Percentiles rank a stretch among this genome's conserved stretches.
These are phyloP conservation scores for Brachyrhaphis roseni DNA, from an alignment of 2,797 vertebrate genomes.

Conservation along the genomic window DNA sequence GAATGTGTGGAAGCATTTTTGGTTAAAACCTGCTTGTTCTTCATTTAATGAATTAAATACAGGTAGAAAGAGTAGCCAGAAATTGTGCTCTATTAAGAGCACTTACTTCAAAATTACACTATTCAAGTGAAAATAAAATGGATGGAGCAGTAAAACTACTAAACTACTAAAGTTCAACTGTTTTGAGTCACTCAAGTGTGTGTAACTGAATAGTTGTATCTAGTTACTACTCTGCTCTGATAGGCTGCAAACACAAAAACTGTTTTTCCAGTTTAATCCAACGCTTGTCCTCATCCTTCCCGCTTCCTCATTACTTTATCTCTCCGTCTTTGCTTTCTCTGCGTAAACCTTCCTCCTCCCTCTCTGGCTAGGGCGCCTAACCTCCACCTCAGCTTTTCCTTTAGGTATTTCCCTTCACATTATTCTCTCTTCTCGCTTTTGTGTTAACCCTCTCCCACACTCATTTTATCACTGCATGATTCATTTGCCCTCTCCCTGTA, in stretches of 20 bases:
- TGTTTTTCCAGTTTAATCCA: constrained; percentile 75
- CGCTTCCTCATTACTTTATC: constrained; percentile 69
- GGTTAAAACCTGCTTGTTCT: not conserved
- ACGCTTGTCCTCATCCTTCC: constrained; percentile 73
- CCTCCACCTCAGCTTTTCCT: constrained; percentile 75
- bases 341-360: constrained; percentile 43
- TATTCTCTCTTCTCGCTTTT: constrained; percentile 59
- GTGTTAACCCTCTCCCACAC: constrained; percentile 76
- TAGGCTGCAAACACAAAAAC: not conserved
- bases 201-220: not conserved
- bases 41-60: not conserved
- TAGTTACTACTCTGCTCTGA: not conserved
- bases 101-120: not conserved
- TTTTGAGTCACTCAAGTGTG: not conserved
- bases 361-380: constrained; percentile 51
- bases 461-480: constrained; percentile 66
- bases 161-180: not conserved
- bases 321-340: constrained; percentile 66
- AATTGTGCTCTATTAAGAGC: not conserved
- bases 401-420: constrained; percentile 76
- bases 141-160: not conserved
- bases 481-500: constrained; percentile 65
- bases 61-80: not conserved
- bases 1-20: not conserved
- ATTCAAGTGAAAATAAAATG: not conserved